Evolutionary conservation across 2,888 invertebrate species (phyloP).

Genomic region (Clusia tigrina): DNA sequence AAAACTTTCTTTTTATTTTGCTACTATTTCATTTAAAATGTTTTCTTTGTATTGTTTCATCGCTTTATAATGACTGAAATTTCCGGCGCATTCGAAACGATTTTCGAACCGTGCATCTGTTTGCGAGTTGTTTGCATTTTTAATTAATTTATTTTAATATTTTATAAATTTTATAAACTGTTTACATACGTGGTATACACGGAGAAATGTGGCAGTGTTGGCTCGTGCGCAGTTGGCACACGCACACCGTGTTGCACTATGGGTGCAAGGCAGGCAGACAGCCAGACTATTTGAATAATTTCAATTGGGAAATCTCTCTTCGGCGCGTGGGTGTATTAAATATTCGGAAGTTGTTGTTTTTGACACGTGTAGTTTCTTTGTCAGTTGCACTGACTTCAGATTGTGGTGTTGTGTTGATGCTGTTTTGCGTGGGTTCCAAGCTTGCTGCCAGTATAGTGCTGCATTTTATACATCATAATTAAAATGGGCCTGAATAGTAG

Average conservation of each 20-base stretch:
- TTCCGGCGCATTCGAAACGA: not conserved
- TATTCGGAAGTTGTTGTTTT: slow-evolving; percentile 7
- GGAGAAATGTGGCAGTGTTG: not conserved
- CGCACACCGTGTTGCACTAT: not conserved
- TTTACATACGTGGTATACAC: not conserved
- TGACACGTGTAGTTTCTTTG: not conserved
- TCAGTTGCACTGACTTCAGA: too few relatives aligned
- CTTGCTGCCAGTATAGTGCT: too few relatives aligned
- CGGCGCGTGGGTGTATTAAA: not conserved
- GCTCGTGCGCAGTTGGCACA: not conserved
- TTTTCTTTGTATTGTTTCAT: too few relatives aligned
- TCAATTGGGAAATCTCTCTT: too few relatives aligned
- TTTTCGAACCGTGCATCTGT: not conserved
- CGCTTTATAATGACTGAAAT: too few relatives aligned
- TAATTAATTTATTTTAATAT: slow-evolving; percentile 5
- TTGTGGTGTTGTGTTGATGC: not conserved
- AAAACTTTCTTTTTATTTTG: too few relatives aligned
- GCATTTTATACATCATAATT: too few relatives aligned
- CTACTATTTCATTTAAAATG: too few relatives aligned
- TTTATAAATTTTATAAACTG: not conserved
- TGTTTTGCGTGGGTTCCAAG: not conserved
- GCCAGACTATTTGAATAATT: not conserved
- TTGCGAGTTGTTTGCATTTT: not conserved
- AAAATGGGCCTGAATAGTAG: too few relatives aligned
- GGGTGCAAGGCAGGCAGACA: too few relatives aligned